phyloP scores from a whole-genome alignment of 2,888 invertebrate species.

The Thera obeliscata region DNA sequence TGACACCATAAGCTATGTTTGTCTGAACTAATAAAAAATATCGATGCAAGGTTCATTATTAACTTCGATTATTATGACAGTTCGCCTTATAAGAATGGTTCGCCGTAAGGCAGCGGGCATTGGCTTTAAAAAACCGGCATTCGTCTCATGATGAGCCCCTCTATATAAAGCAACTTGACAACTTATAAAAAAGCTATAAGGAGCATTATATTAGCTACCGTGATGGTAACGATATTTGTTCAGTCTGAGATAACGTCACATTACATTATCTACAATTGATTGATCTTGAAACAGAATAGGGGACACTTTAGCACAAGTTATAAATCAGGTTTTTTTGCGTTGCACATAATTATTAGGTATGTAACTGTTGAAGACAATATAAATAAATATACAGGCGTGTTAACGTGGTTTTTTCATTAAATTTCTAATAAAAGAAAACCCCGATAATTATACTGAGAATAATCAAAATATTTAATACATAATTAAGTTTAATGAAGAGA shows the following conservation, averaged over 20 bases:
- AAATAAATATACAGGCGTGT: too few relatives aligned
- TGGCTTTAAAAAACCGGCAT: slow-evolving; percentile 68
- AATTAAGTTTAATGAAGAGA: too few relatives aligned
- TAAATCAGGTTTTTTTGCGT: too few relatives aligned
- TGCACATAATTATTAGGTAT: too few relatives aligned
- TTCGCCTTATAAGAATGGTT: slow-evolving; percentile 78
- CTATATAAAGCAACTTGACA: slow-evolving; percentile 70
- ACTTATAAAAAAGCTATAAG: slow-evolving; percentile 62
- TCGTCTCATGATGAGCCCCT: slow-evolving; percentile 57
- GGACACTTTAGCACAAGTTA: too few relatives aligned
- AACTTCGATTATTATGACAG: slow-evolving; percentile 84
- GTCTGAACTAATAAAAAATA: slow-evolving; percentile 69
- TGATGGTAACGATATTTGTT: slow-evolving; percentile 58
- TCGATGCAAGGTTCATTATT: slow-evolving; percentile 74
- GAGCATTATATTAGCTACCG: slow-evolving; percentile 61
- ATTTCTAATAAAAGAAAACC: too few relatives aligned
- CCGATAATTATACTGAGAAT: too few relatives aligned
- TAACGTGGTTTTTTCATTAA: too few relatives aligned
- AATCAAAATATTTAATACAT: too few relatives aligned
- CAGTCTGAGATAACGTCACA: slow-evolving; percentile 45
- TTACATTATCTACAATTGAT: neutral
- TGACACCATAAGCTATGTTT: slow-evolving; percentile 73
- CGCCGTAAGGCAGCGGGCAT: slow-evolving; percentile 62
- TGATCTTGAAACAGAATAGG: too few relatives aligned
- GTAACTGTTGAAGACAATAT: too few relatives aligned